Base-by-base conservation (phyloP, 92 coral and sea anemone species). In the Actinostola sp. region DNA sequence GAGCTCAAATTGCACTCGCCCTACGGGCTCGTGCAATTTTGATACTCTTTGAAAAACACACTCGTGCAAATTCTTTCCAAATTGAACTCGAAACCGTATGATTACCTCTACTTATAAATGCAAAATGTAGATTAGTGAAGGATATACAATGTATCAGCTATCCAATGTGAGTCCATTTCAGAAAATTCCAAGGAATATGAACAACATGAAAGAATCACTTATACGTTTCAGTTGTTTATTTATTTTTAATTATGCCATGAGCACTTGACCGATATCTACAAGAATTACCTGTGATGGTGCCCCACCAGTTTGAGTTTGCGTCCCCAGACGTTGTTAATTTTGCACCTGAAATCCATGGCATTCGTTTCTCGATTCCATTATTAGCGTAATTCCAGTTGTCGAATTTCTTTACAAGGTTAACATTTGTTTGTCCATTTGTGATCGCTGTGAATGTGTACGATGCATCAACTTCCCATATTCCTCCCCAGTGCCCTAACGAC, bases 341-440 rank as follows among this genome's bases (percentile, higher is more conserved):
- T 17, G 90, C 87, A 3, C 60, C 80, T 5, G 74, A 51, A 31
- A 84, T 67, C 89, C 93, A 84, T 7, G 93, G 93, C 93, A 88
- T 88, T 61, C 93, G 52, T 66, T 63, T 43, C 34, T 84, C 93
- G 39, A 88, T 69, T n/a, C 83, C 89, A 0, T 21, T 24, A 63
- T 67, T 16, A 15, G 61, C 30, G 24, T 78, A 88, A 8, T 79
- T 60, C 93, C 93, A 88, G 9, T 84, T 44, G 36, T 84, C 89
- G 46, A 88, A 88, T 70, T 73, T 88, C 43, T 70, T 67, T 16
- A 70, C 34, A 7, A 88, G 78, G n/a, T 63, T 33, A 4, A 88
- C 53, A 44, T 73, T 61, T 1, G 93, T 88, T 75, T 88, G 93
- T 19, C 70, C 42, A 63, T 79, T 84, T 45, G 71, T 48, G 19